Percentiles rank a stretch among this genome's conserved stretches.
These are phyloP conservation scores for Conger conger DNA, from an alignment of 2,113 vertebrate genomes.

Conservation along the genomic window DNA sequence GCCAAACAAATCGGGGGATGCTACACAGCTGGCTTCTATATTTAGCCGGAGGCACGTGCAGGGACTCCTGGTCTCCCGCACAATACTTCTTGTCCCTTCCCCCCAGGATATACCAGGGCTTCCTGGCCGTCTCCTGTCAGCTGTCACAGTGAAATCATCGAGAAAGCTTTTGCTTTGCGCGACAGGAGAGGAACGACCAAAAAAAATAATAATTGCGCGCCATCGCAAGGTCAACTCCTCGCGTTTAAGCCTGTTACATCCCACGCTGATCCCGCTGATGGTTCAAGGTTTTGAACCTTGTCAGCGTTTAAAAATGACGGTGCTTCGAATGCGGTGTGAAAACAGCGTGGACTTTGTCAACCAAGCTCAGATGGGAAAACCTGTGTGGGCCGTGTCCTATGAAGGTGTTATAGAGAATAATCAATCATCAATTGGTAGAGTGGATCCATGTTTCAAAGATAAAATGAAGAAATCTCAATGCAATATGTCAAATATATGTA, in stretches of 20 bases:
- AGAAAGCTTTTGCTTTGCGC: background rate
- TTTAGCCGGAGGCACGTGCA: background rate
- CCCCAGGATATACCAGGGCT: background rate
- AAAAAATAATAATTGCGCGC: background rate
- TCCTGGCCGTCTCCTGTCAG: background rate
- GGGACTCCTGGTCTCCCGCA: background rate
- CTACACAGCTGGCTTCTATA: background rate
- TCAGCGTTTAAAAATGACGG: slow-evolving; percentile 12
- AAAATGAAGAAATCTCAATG: too few relatives aligned
- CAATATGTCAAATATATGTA: too few relatives aligned
- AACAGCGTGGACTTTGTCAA: background rate
- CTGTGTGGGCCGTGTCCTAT: background rate
- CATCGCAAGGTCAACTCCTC: slow-evolving; percentile 8
- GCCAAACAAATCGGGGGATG: background rate
- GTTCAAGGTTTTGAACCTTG: slow-evolving; percentile 10
- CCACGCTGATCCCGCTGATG: slow-evolving; percentile 12
- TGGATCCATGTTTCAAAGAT: too few relatives aligned
- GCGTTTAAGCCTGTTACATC: slow-evolving; percentile 7
- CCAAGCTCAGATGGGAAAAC: background rate
- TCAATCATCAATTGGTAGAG: background rate
- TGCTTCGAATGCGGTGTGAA: background rate
- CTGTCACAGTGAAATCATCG: background rate
- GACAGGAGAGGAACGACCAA: background rate
- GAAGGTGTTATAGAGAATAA: background rate
- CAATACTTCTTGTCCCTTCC: too few relatives aligned